Evolutionary conservation across 2,113 vertebrate genomes (phyloP).

Genomic region (Spheniscus mendiculus): DNA sequence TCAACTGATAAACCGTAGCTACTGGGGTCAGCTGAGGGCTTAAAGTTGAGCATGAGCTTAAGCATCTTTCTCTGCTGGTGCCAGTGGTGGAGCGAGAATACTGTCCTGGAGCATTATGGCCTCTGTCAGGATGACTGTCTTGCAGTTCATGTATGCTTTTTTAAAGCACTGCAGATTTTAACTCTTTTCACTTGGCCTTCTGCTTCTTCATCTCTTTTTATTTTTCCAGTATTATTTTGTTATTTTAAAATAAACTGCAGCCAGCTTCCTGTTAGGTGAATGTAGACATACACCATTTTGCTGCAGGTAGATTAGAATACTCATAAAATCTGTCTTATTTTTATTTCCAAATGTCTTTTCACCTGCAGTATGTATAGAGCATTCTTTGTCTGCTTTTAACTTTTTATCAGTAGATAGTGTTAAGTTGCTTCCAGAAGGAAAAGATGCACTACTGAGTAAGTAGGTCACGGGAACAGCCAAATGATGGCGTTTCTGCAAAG

Average conservation of each 20-base stretch:
- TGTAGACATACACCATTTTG: not conserved
- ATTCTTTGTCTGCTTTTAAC: not conserved
- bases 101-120: not conserved
- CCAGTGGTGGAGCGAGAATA: not conserved
- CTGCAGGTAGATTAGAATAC: not conserved
- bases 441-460: not conserved
- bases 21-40: slow-evolving; percentile 28
- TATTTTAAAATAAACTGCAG: not conserved
- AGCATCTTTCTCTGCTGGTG: not conserved
- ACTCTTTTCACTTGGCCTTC: not conserved
- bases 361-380: not conserved
- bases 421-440: not conserved
- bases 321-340: not conserved
- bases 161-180: not conserved
- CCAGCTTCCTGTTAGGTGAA: not conserved
- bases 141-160: not conserved
- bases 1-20: slow-evolving; percentile 15
- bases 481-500: not conserved
- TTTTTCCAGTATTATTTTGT: not conserved
- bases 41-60: not conserved
- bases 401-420: not conserved
- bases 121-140: not conserved
- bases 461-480: not conserved
- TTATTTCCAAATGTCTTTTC: not conserved
- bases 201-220: not conserved